A percentile compares a stretch with the other conserved stretches of the same genome.
phyloP scores from a whole-genome alignment of 2,797 vertebrate species.

The Enteromius unitaeniatus region DNA sequence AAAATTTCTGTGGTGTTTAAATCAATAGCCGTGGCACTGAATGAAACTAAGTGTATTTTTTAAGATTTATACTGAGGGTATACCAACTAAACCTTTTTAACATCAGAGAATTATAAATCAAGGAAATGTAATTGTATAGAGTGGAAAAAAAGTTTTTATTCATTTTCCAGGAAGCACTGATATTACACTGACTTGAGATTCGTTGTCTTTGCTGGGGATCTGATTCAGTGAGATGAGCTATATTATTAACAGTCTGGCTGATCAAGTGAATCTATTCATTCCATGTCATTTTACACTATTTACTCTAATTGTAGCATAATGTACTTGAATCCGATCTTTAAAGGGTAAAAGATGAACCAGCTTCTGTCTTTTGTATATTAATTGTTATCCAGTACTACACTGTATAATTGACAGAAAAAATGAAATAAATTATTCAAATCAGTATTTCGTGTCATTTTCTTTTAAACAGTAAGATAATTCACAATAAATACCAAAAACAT shows the following conservation, averaged over 20 bases:
- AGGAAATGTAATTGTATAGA: background rate
- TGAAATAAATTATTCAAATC: background rate
- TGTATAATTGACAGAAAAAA: background rate
- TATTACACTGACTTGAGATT: background rate
- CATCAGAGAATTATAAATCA: background rate
- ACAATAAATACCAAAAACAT: background rate
- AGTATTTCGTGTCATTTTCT: background rate
- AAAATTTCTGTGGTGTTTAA: background rate
- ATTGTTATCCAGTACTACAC: background rate
- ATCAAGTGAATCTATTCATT: background rate
- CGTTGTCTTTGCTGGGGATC: background rate
- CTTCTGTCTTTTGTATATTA: too few species aligned
- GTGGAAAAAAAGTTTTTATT: background rate
- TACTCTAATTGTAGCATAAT: background rate
- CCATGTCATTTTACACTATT: background rate
- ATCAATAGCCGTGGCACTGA: background rate
- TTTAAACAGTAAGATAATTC: background rate
- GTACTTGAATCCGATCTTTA: background rate
- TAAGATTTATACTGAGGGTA: background rate
- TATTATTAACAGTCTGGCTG: background rate
- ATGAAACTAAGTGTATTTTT: background rate
- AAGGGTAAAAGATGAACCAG: background rate
- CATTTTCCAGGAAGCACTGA: background rate
- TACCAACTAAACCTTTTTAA: background rate
- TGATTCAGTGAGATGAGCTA: background rate